These are phyloP conservation scores for Trichonephila clavipes DNA, from an alignment of 1,140 invertebrate species.

Conservation along the genomic window DNA sequence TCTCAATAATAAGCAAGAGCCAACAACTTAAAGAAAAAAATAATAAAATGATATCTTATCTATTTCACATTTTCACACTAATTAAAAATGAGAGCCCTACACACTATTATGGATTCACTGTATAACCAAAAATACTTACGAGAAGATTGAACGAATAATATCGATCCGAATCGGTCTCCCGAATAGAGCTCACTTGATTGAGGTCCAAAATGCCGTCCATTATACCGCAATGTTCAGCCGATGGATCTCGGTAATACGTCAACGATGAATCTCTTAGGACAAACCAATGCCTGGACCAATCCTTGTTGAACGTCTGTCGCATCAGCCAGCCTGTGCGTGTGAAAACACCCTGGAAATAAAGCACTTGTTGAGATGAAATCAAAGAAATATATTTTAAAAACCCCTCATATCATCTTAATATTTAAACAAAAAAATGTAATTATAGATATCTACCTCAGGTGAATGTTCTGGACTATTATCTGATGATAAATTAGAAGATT, in stretches of 20 bases:
- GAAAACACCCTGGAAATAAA: slow-evolving; percentile 52
- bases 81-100: too few species aligned
- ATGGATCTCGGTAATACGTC: slow-evolving; percentile 93
- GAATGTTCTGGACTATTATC: background rate
- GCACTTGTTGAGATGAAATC: too few species aligned
- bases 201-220: slow-evolving; percentile 95
- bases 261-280: slow-evolving; percentile 92
- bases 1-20: too few species aligned
- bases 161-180: slow-evolving; percentile 31
- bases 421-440: too few species aligned
- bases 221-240: slow-evolving; percentile 91
- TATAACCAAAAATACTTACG: slow-evolving; percentile 1
- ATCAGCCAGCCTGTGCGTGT: slow-evolving; percentile 95
- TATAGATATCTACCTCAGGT: background rate
- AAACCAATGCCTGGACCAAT: slow-evolving; percentile 96
- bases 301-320: slow-evolving; percentile 86
- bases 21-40: background rate
- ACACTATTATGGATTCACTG: too few species aligned
- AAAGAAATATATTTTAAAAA: background rate
- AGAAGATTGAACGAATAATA: slow-evolving; percentile 41
- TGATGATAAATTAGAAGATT: background rate
- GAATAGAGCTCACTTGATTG: slow-evolving; percentile 82
- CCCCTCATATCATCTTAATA: background rate
- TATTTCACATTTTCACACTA: too few species aligned
- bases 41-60: too few species aligned